phyloP scores from a whole-genome alignment of 2,888 invertebrate genomes.

The Petrolisthes manimaculis region DNA sequence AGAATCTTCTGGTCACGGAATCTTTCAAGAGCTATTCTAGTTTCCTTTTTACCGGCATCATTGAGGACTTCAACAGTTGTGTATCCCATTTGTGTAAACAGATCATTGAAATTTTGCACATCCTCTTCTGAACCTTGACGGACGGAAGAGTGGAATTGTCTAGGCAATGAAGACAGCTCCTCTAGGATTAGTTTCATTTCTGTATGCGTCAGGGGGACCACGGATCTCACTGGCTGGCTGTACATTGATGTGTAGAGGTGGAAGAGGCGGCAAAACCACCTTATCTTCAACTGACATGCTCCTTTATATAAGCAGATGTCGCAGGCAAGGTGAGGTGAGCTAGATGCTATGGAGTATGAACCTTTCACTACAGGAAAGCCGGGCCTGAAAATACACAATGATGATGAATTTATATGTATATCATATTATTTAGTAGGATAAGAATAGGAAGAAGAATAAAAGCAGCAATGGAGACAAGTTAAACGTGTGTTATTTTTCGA shows the following conservation, averaged over 20 bases:
- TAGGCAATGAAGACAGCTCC: conserved; percentile 35
- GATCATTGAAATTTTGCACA: neutral
- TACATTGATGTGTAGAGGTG: neutral
- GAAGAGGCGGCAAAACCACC: neutral
- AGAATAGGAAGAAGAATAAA: no score
- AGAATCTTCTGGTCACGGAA: conserved; percentile 20
- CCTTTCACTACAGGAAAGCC: no score
- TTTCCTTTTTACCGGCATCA: conserved; percentile 2
- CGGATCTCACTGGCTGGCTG: neutral
- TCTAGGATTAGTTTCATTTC: conserved; percentile 7
- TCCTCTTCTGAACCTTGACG: neutral
- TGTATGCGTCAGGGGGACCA: conserved; percentile 37
- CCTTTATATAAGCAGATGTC: no score
- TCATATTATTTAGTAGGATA: no score
- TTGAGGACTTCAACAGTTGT: neutral
- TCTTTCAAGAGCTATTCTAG: neutral
- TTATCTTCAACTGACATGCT: neutral
- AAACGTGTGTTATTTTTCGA: no score
- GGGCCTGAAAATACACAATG: no score
- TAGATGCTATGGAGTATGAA: no score
- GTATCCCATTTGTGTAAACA: conserved; percentile 23
- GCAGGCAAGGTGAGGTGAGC: no score
- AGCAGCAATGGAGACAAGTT: no score
- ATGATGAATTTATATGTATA: no score
- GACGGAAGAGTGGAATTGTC: no score